Evolutionary conservation across 2,797 vertebrate species (phyloP).

Genomic region (Oryzias sinensis): DNA sequence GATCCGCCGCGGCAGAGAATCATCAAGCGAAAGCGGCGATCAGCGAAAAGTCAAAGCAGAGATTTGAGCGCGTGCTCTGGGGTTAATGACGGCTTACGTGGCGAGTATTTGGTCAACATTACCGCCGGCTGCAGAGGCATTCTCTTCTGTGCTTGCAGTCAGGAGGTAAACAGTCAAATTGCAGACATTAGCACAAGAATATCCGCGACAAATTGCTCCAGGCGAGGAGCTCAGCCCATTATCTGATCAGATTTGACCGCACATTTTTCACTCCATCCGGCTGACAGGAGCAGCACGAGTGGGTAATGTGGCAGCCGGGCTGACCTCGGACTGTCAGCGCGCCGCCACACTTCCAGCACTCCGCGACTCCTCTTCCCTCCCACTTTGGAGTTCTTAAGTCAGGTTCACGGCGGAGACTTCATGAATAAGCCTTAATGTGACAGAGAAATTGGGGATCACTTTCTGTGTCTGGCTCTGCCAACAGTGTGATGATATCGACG

Average conservation of each 20-base stretch:
- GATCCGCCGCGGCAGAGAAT: conserved; percentile 3
- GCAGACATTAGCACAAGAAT: conserved; percentile 41
- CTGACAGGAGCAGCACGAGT: conserved; percentile 44
- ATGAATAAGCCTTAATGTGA: conserved; percentile 68
- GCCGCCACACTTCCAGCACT: conserved; percentile 18
- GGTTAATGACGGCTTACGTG: conserved; percentile 8
- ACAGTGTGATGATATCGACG: conserved; percentile 49
- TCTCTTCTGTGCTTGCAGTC: not conserved
- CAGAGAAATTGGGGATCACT: conserved; percentile 68
- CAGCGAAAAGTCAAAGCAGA: conserved; percentile 19
- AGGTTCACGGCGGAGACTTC: conserved; percentile 51
- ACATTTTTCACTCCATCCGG: conserved; percentile 42
- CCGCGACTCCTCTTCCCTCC: conserved; percentile 42
- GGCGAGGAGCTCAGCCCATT: conserved; percentile 46
- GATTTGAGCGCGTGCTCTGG: conserved; percentile 1
- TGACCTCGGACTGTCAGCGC: conserved; percentile 38
- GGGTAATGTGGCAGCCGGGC: conserved; percentile 36
- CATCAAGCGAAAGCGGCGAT: conserved; percentile 17
- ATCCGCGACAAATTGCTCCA: conserved; percentile 55
- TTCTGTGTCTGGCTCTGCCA: conserved; percentile 57
- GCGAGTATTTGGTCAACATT: conserved; percentile 8
- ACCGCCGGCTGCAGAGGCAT: not conserved
- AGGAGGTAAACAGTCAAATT: conserved; percentile 43
- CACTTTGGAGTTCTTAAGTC: conserved; percentile 52
- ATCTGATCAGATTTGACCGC: conserved; percentile 56